Conservation (phyloP, 2,113 vertebrate genomes). For the Strix aluco region DNA sequence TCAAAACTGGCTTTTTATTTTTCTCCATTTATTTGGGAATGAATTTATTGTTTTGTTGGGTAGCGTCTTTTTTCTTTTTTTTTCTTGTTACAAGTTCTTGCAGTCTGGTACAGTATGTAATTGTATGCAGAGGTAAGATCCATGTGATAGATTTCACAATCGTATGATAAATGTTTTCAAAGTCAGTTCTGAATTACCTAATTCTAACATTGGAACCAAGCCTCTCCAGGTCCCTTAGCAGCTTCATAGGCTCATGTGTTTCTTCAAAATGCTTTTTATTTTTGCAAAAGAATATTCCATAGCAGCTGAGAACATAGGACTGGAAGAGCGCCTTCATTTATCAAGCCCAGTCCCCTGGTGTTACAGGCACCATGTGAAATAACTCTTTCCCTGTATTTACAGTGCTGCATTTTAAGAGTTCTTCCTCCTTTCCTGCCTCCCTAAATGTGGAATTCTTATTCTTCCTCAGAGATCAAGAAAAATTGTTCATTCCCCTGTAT, state of each 20-base stretch:
- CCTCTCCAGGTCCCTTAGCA: background rate
- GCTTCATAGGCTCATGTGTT: background rate
- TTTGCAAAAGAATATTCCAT: background rate
- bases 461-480: background rate
- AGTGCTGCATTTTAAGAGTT: background rate
- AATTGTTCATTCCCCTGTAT: background rate
- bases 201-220: background rate
- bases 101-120: background rate
- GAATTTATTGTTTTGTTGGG: background rate
- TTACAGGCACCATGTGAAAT: background rate
- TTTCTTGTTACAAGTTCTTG: background rate
- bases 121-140: background rate
- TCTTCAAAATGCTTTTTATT: background rate
- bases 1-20: background rate
- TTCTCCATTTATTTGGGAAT: background rate
- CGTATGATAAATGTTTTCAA: slow-evolving; percentile 1
- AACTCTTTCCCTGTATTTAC: background rate
- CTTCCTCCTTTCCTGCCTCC: background rate
- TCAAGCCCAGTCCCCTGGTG: background rate
- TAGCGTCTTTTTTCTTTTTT: background rate
- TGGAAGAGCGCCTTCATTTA: background rate
- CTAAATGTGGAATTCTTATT: background rate
- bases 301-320: background rate
- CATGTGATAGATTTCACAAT: background rate
- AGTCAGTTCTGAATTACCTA: background rate